Conservation (phyloP, 1,140 invertebrate species). For the Drosophila miranda region DNA sequence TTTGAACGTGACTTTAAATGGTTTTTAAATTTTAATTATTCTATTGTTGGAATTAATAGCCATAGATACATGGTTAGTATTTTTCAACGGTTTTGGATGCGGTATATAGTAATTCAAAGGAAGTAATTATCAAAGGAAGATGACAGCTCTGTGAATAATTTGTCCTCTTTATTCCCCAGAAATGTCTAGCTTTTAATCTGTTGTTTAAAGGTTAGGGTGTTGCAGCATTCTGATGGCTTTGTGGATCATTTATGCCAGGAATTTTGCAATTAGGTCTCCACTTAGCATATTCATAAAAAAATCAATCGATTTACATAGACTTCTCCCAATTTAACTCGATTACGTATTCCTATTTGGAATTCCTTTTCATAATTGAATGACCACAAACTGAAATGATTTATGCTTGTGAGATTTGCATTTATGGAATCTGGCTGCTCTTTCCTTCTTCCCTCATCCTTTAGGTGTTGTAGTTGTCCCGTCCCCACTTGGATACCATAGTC, state of each 20-base stretch:
- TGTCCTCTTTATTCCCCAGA: no score
- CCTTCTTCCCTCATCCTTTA: slow-evolving; percentile 10
- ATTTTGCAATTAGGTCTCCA: slow-evolving; percentile 22
- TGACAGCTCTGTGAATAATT: no score
- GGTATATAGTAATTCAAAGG: no score
- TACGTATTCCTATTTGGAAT: slow-evolving; percentile 44
- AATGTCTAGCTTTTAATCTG: no score
- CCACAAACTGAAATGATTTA: slow-evolving; percentile 51
- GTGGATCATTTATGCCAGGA: not conserved
- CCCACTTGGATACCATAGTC: not conserved
- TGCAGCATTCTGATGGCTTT: no score
- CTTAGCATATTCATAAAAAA: slow-evolving; percentile 15
- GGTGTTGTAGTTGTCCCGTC: not conserved
- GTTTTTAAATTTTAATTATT: no score
- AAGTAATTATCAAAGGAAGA: no score
- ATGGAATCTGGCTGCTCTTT: slow-evolving; percentile 29
- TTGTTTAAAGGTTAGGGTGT: no score
- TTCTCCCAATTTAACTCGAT: slow-evolving; percentile 25
- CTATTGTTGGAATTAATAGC: no score
- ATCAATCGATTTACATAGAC: slow-evolving; percentile 7
- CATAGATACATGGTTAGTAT: no score
- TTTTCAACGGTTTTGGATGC: no score
- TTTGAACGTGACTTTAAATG: no score
- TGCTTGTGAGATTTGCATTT: slow-evolving; percentile 48
- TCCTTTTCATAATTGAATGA: slow-evolving; percentile 55